These are phyloP conservation scores for Drosophila eohydei DNA, from an alignment of 2,888 invertebrate species.

Conservation along the genomic window DNA sequence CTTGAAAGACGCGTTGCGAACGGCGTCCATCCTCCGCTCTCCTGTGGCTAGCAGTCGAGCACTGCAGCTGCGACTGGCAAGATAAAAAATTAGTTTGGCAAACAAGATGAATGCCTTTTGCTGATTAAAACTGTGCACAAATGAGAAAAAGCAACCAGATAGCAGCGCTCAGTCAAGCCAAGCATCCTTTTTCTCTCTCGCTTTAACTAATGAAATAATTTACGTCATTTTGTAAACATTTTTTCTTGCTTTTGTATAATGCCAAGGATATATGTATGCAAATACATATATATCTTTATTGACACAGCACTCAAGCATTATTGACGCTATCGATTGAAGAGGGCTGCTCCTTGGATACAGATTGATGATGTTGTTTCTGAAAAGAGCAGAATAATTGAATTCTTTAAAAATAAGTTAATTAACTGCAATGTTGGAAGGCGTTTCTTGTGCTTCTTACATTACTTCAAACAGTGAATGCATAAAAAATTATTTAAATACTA, in stretches of 20 bases:
- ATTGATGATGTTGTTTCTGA: constrained; percentile 10
- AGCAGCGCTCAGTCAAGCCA: constrained; percentile 5
- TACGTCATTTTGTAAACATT: constrained; percentile 33
- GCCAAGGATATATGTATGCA: constrained; percentile 10
- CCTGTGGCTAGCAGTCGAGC: constrained; percentile 11
- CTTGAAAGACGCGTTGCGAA: constrained; percentile 68
- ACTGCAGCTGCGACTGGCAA: constrained; percentile 58
- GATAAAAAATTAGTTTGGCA: constrained; percentile 80
- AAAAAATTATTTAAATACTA: too few species aligned
- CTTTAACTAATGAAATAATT: constrained; percentile 49
- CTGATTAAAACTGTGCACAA: constrained; percentile 78
- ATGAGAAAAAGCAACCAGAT: constrained; percentile 34
- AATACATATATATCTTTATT: constrained; percentile 12
- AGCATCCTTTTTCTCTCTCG: background rate
- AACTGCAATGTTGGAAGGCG: background rate
- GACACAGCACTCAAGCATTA: constrained; percentile 6
- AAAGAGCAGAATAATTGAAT: constrained; percentile 18
- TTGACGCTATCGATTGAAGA: constrained; percentile 12
- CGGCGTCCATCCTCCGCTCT: constrained; percentile 19
- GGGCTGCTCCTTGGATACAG: background rate
- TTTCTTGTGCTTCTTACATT: background rate
- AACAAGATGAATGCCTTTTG: constrained; percentile 83
- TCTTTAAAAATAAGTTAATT: background rate
- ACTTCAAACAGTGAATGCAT: background rate
- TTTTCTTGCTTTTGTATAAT: constrained; percentile 6